Evolutionary conservation across 2,113 vertebrate genomes (phyloP).

Genomic region (Puma concolor): DNA sequence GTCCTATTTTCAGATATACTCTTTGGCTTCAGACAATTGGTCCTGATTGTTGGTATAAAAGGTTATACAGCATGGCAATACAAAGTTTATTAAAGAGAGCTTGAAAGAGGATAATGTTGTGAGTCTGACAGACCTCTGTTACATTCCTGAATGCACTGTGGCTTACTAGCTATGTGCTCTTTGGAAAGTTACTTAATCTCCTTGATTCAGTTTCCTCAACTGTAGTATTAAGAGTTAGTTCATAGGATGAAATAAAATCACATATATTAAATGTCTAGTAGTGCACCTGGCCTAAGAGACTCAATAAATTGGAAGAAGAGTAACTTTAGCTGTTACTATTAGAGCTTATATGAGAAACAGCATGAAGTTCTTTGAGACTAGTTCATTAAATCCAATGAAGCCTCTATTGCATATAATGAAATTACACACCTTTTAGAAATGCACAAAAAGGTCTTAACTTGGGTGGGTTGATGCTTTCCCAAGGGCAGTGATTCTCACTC

Average conservation of each 20-base stretch:
- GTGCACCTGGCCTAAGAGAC: not conserved
- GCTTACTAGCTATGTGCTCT: not conserved
- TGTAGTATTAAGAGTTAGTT: not conserved
- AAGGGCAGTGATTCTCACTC: not conserved
- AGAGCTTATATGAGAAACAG: constrained; percentile 25
- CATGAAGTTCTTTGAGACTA: constrained; percentile 19
- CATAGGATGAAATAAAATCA: constrained; percentile 30
- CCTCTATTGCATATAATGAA: constrained; percentile 40
- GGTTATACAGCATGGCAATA: not conserved
- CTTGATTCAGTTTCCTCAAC: constrained; percentile 21
- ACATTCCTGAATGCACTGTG: not conserved
- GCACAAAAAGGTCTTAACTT: not conserved
- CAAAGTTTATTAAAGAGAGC: not conserved
- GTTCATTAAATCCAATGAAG: not conserved
- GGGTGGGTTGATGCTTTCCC: not conserved
- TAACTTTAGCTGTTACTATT: not conserved
- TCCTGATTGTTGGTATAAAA: not conserved
- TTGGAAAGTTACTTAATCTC: not conserved
- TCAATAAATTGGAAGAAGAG: constrained; percentile 11
- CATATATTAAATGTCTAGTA: constrained; percentile 20
- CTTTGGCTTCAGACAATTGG: not conserved
- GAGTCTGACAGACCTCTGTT: not conserved
- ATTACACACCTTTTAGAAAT: constrained; percentile 20
- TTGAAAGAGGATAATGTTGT: not conserved
- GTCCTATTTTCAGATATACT: not conserved